Percentiles rank a stretch among this genome's conserved stretches.
Conservation (phyloP, 1,140 invertebrate genomes). For the Neuroterus valhalla region DNA sequence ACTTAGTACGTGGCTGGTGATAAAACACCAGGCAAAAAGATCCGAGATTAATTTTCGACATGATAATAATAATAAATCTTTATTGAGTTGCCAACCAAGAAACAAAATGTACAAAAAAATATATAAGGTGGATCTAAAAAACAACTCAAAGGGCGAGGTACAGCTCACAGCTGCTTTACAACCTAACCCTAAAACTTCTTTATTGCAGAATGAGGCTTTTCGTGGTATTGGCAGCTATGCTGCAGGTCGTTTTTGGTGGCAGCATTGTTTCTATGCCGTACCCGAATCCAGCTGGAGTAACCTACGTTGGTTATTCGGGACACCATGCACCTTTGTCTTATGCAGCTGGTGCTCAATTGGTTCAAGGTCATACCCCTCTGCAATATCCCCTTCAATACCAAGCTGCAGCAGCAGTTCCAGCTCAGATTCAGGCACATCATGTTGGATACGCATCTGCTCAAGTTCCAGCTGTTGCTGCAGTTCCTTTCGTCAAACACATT, state of each 20-base stretch:
- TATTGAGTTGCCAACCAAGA: no score
- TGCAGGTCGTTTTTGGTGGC: slow-evolving; percentile 60
- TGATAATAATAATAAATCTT: no score
- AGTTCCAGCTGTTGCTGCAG: slow-evolving; percentile 65
- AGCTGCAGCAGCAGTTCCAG: slow-evolving; percentile 57
- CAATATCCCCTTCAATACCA: slow-evolving; percentile 51
- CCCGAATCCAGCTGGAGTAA: slow-evolving; percentile 73
- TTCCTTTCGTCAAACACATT: slow-evolving; percentile 75
- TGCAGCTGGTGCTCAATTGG: slow-evolving; percentile 18
- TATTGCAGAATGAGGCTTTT: slow-evolving; percentile 62
- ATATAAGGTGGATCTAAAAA: no score
- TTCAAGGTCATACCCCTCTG: slow-evolving; percentile 29
- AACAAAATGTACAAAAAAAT: no score
- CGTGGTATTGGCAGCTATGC: slow-evolving; percentile 61
- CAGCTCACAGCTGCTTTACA: no score
- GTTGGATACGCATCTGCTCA: slow-evolving; percentile 64
- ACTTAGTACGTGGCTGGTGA: no score
- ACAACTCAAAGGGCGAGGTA: no score
- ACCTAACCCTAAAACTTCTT: no score
- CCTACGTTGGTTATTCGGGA: slow-evolving; percentile 65
- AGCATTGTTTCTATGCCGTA: slow-evolving; percentile 72
- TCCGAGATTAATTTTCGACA: no score
- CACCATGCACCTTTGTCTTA: slow-evolving; percentile 58
- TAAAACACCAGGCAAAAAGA: no score
- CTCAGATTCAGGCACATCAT: slow-evolving; percentile 63